Base-by-base conservation (phyloP, 2,888 invertebrate species). In the Prosapia bicincta region DNA sequence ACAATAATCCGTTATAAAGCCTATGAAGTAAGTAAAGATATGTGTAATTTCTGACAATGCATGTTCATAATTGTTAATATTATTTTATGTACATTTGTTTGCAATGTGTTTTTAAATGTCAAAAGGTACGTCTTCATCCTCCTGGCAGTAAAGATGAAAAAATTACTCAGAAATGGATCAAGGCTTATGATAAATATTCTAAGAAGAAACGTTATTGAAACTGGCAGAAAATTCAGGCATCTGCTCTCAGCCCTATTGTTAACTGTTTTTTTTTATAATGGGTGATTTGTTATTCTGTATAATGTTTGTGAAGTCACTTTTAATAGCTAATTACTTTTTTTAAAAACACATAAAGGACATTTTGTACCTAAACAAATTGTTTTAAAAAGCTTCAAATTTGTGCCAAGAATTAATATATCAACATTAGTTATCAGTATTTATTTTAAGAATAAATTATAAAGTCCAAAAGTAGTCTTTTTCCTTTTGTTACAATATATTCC, bases 71-170 rank as follows among this genome's bases (percentile, higher is more conserved):
- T n/a, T n/a, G n/a, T n/a, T n/a, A n/a, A n/a, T n/a, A n/a, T n/a
- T n/a, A n/a, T n/a, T n/a, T n/a, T n/a, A n/a, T n/a, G n/a, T n/a
- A n/a, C n/a, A 54, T 54, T 54, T 54, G 54, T 2, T 20, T 54
- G 54, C 20, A 38, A 54, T 54, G 6, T 3, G 20, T 54, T 54
- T 20, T 20, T 54, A 3, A 20, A 54, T 54, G n/a, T 54, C 54
- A 5, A 54, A 54, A 91, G 91, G 91, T 90, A 89, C 86, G 91
- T 81, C 87, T 89, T 81, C 88, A 89, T 84, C 91, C 91, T 26
- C 91, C 91, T 20, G 91, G 91, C 81, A 89, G 89, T 80, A 89
- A 90, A 26, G 78, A 79, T 26, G 78, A 78, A 15, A 78, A 78
- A 71, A 79, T 79, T 67, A 76, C 78, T 25, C 78, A 77, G 79